These are phyloP conservation scores for Acipenser ruthenus DNA, from an alignment of 2,797 vertebrate genomes.

Conservation along the genomic window DNA sequence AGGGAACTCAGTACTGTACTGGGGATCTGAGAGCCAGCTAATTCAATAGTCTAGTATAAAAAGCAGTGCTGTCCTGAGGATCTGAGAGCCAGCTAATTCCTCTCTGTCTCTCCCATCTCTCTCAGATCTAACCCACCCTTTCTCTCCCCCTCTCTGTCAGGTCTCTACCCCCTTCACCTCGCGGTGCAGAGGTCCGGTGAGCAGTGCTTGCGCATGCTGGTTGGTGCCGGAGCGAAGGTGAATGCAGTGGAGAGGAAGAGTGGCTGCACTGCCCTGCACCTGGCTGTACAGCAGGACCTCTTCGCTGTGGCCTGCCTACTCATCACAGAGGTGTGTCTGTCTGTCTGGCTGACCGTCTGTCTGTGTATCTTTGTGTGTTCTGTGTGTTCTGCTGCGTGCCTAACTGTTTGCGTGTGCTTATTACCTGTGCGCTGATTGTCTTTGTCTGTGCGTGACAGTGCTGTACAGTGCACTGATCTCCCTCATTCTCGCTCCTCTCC, in stretches of 20 bases:
- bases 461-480: neutral
- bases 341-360: neutral
- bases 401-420: neutral
- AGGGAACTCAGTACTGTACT: neutral
- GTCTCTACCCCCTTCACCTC: constrained; percentile 81
- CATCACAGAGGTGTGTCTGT: constrained; percentile 71
- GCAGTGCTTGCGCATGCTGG: constrained; percentile 75
- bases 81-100: neutral
- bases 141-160: constrained; percentile 42
- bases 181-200: constrained; percentile 72
- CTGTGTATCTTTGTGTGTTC: neutral
- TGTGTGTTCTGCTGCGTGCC: neutral
- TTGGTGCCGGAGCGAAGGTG: constrained; percentile 77
- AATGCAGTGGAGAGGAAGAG: constrained; percentile 79
- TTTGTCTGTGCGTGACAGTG: neutral
- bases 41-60: too few relatives aligned
- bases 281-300: constrained; percentile 82
- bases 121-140: neutral
- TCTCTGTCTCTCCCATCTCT: too few relatives aligned
- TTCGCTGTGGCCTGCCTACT: constrained; percentile 80
- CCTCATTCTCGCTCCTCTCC: neutral
- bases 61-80: too few relatives aligned
- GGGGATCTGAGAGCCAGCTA: neutral
- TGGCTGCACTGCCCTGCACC: constrained; percentile 77
- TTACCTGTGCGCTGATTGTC: neutral